These are phyloP conservation scores for Rambutsinella grinnellia DNA, from an alignment of 2,888 invertebrate species.

Conservation along the genomic window DNA sequence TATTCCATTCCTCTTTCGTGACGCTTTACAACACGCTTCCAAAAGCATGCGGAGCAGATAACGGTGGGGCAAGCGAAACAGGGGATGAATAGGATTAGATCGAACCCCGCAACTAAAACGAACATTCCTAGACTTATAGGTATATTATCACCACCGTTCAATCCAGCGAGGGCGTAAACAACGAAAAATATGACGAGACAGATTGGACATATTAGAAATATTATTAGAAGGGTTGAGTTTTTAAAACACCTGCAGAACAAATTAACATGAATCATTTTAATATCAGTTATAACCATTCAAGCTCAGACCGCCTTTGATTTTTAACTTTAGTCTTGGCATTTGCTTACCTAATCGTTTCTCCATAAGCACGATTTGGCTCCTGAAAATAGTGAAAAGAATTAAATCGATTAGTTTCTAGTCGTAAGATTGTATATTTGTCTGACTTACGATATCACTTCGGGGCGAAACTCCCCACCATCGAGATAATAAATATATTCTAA, in stretches of 20 bases:
- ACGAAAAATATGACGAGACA: slow-evolving; percentile 30
- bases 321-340: too few relatives aligned
- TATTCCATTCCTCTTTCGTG: slow-evolving; percentile 37
- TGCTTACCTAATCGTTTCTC: too few relatives aligned
- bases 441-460: slow-evolving; percentile 45
- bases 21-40: slow-evolving; percentile 17
- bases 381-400: slow-evolving; percentile 8
- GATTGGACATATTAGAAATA: slow-evolving; percentile 40
- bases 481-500: slow-evolving; percentile 38
- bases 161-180: slow-evolving; percentile 19
- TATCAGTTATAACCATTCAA: too few relatives aligned
- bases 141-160: neutral
- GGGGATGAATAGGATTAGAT: slow-evolving; percentile 38
- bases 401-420: too few relatives aligned
- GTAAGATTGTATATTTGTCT: too few relatives aligned
- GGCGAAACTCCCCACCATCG: slow-evolving; percentile 46
- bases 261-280: too few relatives aligned
- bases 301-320: too few relatives aligned
- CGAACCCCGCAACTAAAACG: slow-evolving; percentile 34
- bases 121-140: slow-evolving; percentile 28
- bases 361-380: slow-evolving; percentile 52
- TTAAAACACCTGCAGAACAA: slow-evolving; percentile 38
- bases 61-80: slow-evolving; percentile 41
- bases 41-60: slow-evolving; percentile 38
- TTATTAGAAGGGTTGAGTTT: slow-evolving; percentile 28